Evolutionary conservation across 2,113 vertebrate genomes (phyloP).

Genomic region (Ahaetulla prasina): DNA sequence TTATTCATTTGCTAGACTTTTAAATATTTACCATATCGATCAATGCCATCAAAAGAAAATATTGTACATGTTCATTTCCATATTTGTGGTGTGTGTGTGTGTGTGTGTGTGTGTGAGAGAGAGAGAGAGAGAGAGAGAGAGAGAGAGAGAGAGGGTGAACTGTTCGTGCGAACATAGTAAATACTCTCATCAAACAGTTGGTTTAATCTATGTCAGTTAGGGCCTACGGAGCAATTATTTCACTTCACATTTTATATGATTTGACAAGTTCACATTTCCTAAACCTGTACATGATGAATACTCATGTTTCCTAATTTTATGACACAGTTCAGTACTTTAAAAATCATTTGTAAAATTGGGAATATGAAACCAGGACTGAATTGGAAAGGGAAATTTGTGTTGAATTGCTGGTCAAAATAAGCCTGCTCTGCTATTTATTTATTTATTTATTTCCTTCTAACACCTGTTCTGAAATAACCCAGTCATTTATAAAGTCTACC

Average conservation of each 20-base stretch:
- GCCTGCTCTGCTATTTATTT: background rate
- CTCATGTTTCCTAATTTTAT: background rate
- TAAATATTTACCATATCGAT: background rate
- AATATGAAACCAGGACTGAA: background rate
- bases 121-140: no score
- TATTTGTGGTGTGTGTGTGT: background rate
- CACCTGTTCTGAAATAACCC: conserved; percentile 32
- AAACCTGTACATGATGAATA: background rate
- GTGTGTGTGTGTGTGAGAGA: no score
- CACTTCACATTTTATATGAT: background rate
- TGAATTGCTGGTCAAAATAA: background rate
- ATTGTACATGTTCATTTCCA: background rate
- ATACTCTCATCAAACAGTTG: background rate
- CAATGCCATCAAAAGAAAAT: background rate
- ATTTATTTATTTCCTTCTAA: background rate
- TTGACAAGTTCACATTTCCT: background rate
- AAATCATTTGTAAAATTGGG: background rate
- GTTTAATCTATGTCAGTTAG: background rate
- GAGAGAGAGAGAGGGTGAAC: fast-evolving
- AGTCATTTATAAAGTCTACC: background rate
- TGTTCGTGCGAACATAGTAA: background rate
- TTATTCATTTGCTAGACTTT: background rate
- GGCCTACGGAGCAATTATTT: background rate
- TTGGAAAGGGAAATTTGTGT: background rate
- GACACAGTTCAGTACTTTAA: background rate